Conservation (phyloP, 2,113 vertebrate genomes). For the Numida meleagris region DNA sequence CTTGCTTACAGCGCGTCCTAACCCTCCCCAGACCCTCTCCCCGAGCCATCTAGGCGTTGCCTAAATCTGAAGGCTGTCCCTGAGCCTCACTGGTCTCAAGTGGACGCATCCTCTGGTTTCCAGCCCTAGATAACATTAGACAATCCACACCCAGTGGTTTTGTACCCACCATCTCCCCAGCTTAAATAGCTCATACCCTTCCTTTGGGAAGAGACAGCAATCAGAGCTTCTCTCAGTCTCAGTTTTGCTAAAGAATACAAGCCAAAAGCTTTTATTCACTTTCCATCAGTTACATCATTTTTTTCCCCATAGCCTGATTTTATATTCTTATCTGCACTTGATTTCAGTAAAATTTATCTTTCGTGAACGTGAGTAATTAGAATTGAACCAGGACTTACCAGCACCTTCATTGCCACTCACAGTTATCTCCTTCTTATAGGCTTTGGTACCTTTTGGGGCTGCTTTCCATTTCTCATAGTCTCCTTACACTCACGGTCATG, state of each 20-base stretch:
- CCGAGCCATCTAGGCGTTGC: neutral
- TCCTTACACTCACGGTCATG: accelerated
- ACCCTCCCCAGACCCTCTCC: neutral
- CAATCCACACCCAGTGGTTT: neutral
- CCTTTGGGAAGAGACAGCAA: neutral
- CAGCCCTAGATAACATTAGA: neutral
- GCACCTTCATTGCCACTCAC: accelerated
- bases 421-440: neutral
- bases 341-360: neutral
- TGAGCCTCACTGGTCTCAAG: neutral
- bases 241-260: neutral
- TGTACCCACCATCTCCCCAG: accelerated
- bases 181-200: neutral
- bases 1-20: neutral
- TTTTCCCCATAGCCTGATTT: neutral
- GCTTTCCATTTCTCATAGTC: neutral
- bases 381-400: neutral
- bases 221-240: neutral
- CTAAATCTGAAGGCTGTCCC: neutral
- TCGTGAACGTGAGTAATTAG: neutral
- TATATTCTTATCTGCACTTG: neutral
- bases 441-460: neutral
- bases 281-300: neutral
- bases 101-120: neutral
- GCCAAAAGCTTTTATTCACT: neutral